Evolutionary conservation across 2,797 vertebrate species (phyloP).

Genomic region (Liasis olivaceus): DNA sequence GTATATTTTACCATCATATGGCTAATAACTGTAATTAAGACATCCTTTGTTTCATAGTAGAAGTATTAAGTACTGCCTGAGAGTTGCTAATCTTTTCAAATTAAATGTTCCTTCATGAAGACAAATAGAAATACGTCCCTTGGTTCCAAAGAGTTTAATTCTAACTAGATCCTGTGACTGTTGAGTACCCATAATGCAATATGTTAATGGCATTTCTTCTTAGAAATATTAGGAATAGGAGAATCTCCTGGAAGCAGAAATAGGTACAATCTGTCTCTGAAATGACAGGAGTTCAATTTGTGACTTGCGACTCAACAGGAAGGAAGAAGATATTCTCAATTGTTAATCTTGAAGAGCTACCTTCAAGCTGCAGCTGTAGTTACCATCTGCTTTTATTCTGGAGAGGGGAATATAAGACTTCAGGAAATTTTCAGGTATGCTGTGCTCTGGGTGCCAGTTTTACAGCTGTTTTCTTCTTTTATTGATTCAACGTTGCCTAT

Average conservation of each 20-base stretch:
- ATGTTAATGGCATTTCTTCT: conserved; percentile 22
- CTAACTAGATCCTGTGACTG: not conserved
- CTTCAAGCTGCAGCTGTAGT: not conserved
- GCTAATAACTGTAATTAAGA: conserved; percentile 30
- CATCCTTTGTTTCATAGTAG: not conserved
- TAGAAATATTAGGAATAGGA: not conserved
- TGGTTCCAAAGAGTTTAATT: not conserved
- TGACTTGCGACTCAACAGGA: not conserved
- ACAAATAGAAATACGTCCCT: not conserved
- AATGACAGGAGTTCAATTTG: not conserved
- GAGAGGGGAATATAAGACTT: not conserved
- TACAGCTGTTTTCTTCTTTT: not conserved
- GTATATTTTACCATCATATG: conserved; percentile 14
- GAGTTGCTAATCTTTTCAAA: not conserved
- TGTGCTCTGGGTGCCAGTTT: not conserved
- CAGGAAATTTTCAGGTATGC: not conserved
- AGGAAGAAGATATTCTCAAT: no score
- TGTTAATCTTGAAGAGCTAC: not conserved
- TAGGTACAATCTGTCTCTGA: not conserved
- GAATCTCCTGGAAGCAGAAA: not conserved
- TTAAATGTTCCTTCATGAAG: not conserved
- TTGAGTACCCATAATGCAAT: not conserved
- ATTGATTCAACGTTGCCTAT: not conserved
- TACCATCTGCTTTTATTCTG: not conserved
- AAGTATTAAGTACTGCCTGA: not conserved